These are phyloP conservation scores for Forpus xanthops DNA, from an alignment of 2,797 vertebrate genomes.

Conservation along the genomic window DNA sequence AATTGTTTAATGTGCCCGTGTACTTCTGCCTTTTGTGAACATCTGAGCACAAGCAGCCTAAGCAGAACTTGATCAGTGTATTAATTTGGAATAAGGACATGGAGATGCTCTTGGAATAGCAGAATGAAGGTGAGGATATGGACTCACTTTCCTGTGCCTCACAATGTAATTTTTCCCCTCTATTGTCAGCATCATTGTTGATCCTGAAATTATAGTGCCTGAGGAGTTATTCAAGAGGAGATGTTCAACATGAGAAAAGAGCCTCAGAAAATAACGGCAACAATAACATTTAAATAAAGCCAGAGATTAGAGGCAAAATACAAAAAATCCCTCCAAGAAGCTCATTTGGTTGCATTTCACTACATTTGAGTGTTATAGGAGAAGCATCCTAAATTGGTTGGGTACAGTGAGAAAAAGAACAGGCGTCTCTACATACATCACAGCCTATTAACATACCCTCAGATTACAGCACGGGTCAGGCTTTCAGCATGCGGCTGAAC, in stretches of 20 bases:
- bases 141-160: constrained; percentile 25
- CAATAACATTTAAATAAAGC: constrained; percentile 59
- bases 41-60: constrained; percentile 25
- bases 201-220: constrained; percentile 76
- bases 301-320: constrained; percentile 13
- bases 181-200: constrained; percentile 57
- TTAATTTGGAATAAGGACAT: constrained; percentile 55
- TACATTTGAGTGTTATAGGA: background rate
- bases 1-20: background rate
- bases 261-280: constrained; percentile 44
- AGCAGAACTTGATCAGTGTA: constrained; percentile 38
- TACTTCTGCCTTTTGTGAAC: constrained; percentile 10
- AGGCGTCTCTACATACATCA: background rate
- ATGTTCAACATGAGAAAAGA: constrained; percentile 35
- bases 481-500: background rate
- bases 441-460: background rate
- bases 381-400: background rate
- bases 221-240: constrained; percentile 51
- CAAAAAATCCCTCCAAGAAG: constrained; percentile 5
- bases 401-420: background rate
- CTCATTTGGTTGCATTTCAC: constrained; percentile 11
- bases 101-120: constrained; percentile 16
- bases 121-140: constrained; percentile 52
- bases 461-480: background rate
- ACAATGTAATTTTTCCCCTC: constrained; percentile 56